phyloP scores from a whole-genome alignment of 2,888 invertebrate genomes.

The Leptinotarsa peninsularis region DNA sequence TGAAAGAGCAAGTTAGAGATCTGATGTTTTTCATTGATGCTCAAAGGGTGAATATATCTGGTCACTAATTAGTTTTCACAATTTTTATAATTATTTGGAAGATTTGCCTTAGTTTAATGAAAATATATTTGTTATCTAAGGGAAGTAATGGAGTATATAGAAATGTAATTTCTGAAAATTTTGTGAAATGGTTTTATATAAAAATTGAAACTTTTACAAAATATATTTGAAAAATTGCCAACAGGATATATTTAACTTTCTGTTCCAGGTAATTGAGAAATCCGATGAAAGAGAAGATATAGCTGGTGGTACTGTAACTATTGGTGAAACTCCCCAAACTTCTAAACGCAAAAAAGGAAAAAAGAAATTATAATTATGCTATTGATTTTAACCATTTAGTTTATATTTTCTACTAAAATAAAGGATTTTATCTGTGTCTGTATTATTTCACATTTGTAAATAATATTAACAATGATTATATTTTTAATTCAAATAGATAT shows the following conservation, averaged over 20 bases:
- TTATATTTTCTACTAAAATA: neutral
- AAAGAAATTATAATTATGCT: slow-evolving; percentile 44
- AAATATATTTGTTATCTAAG: no score
- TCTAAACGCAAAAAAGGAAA: slow-evolving; percentile 52
- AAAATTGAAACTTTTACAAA: no score
- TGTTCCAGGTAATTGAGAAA: slow-evolving; percentile 65
- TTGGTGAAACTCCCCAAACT: slow-evolving; percentile 64
- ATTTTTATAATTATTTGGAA: no score
- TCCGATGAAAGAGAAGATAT: slow-evolving; percentile 72
- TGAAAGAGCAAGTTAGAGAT: slow-evolving; percentile 94
- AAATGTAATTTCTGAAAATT: no score
- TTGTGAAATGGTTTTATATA: no score
- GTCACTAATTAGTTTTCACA: neutral
- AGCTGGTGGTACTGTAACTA: slow-evolving; percentile 72
- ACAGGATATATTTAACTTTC: neutral
- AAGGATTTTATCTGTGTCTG: neutral
- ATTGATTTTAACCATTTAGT: neutral
- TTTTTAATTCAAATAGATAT: no score
- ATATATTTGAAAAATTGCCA: no score
- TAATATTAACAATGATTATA: no score
- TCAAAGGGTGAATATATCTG: slow-evolving; percentile 66
- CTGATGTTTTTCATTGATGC: slow-evolving; percentile 98
- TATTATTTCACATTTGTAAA: neutral
- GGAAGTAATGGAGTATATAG: no score
- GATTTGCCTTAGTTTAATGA: no score